Evolutionary conservation across 1,140 invertebrate species (phyloP).

Genomic region (Spodoptera litura): DNA sequence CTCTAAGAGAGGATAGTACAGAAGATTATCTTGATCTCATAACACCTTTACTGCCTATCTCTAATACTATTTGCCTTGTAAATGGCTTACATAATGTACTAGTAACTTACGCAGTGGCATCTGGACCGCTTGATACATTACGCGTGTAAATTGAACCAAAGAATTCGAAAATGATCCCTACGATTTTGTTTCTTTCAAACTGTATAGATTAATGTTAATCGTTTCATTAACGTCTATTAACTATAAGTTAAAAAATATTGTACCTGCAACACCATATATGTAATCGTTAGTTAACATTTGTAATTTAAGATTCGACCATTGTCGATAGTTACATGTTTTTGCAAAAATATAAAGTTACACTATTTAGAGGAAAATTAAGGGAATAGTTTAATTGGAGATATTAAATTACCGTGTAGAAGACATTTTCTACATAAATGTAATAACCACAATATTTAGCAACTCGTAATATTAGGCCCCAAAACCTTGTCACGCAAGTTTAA

Average conservation of each 20-base stretch:
- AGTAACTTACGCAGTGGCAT: slow-evolving; percentile 1
- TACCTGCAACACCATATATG: slow-evolving; percentile 44
- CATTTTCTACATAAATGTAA: slow-evolving; percentile 21
- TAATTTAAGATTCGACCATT: not conserved
- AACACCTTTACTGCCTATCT: too few species aligned
- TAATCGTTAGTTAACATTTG: slow-evolving; percentile 26
- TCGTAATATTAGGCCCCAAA: slow-evolving; percentile 6
- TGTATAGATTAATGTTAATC: slow-evolving; percentile 19
- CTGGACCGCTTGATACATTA: slow-evolving; percentile 39
- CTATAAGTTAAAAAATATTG: slow-evolving; percentile 44
- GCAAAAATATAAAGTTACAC: not conserved
- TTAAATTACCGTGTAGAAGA: slow-evolving; percentile 3
- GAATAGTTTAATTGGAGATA: not conserved
- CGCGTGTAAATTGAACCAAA: slow-evolving; percentile 40
- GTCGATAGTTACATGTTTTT: not conserved
- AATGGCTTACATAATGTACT: not conserved
- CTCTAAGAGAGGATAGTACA: too few species aligned
- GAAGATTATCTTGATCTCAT: too few species aligned
- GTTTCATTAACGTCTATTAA: slow-evolving; percentile 41
- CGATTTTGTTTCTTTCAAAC: slow-evolving; percentile 35
- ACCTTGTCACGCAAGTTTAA: not conserved
- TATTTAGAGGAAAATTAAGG: too few species aligned
- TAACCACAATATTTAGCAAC: not conserved
- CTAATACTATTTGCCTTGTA: too few species aligned
- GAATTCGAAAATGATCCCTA: slow-evolving; percentile 46